Percentiles rank a stretch among this genome's conserved stretches.
phyloP scores from a whole-genome alignment of 2,797 vertebrate species.

The Enteromius trimaculatus region DNA sequence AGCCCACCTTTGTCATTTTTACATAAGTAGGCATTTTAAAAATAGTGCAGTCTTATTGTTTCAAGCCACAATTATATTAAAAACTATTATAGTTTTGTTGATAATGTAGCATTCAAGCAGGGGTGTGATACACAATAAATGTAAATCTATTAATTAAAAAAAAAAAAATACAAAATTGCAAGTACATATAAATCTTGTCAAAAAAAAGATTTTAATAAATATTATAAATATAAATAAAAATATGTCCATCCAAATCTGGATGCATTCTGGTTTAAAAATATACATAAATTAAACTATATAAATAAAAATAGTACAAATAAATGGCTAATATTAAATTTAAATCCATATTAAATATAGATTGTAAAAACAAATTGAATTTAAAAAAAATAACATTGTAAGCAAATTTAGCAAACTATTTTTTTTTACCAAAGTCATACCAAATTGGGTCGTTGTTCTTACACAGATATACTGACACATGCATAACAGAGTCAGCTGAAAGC shows the following conservation, averaged over 20 bases:
- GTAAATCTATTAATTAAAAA: not conserved
- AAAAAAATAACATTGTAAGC: too few species aligned
- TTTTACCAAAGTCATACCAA: not conserved
- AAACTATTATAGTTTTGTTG: not conserved
- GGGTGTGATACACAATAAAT: not conserved
- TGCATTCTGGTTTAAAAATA: not conserved
- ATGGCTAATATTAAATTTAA: not conserved
- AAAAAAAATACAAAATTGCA: not conserved
- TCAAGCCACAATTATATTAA: not conserved
- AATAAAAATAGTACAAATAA: not conserved
- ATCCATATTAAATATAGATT: not conserved
- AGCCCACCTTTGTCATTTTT: not conserved
- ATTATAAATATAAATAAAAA: not conserved
- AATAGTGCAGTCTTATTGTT: not conserved
- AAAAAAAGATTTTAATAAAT: not conserved
- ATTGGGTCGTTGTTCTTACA: not conserved
- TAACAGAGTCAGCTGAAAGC: not conserved
- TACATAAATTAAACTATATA: too few species aligned
- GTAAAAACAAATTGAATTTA: not conserved
- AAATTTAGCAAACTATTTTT: not conserved
- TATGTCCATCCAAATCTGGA: too few species aligned
- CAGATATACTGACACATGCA: conserved; percentile 11
- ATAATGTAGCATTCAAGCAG: not conserved
- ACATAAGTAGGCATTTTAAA: not conserved
- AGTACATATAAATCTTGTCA: not conserved